Percentiles rank a stretch among this genome's conserved stretches.
Conservation (phyloP, 1,140 invertebrate species). For the Odontomachus brunneus region DNA sequence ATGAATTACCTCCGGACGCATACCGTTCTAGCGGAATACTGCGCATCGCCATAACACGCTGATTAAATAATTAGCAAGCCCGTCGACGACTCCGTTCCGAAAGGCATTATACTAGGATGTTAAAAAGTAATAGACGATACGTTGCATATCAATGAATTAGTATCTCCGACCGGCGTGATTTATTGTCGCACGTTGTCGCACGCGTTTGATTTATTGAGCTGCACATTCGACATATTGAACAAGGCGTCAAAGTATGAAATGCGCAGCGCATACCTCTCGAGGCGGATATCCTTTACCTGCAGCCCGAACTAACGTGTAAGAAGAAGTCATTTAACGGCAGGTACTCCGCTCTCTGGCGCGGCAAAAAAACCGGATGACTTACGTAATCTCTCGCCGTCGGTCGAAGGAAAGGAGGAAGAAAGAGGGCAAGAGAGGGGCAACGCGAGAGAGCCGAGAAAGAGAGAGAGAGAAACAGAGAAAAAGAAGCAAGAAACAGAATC, state of each 20-base stretch:
- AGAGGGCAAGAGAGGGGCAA: background rate
- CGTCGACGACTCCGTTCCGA: background rate
- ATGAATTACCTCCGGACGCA: conserved; percentile 42
- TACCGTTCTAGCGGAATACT: conserved; percentile 22
- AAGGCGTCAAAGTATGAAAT: conserved; percentile 12
- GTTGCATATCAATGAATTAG: too few relatives aligned
- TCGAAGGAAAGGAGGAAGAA: conserved; percentile 19
- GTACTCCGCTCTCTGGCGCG: background rate
- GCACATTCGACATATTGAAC: conserved; percentile 45
- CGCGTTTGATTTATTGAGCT: conserved; percentile 22
- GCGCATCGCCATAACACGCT: background rate
- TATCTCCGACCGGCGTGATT: too few relatives aligned
- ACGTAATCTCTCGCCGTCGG: conserved; percentile 37
- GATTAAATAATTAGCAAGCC: conserved; percentile 37
- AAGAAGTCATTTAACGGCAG: conserved; percentile 21
- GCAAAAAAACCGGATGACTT: conserved; percentile 26
- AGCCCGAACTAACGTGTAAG: background rate
- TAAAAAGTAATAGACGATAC: too few relatives aligned
- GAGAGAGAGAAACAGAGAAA: conserved; percentile 32
- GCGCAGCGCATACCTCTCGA: conserved; percentile 13
- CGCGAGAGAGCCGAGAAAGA: background rate
- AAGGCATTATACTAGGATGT: background rate
- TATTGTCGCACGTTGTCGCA: too few relatives aligned
- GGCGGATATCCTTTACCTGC: conserved; percentile 8
- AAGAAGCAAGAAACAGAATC: conserved; percentile 6